These are phyloP conservation scores for Chascanopsetta lugubris DNA, from an alignment of 2,113 vertebrate genomes.

Conservation along the genomic window DNA sequence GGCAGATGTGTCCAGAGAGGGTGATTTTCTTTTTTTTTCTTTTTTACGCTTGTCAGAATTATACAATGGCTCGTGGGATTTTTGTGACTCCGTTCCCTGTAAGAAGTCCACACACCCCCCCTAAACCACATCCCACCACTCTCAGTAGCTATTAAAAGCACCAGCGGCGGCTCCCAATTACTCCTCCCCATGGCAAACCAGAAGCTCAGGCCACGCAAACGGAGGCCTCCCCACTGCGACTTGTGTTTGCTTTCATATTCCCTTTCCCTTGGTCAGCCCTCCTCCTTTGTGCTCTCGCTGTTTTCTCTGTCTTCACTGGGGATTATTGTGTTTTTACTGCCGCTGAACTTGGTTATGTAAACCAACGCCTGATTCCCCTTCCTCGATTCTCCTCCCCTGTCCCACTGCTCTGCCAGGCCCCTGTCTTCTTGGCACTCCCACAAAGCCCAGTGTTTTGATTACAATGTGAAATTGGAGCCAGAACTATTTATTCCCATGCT, in stretches of 20 bases:
- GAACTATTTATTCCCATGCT: constrained; percentile 61
- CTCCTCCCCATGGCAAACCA: constrained; percentile 51
- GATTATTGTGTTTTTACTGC: constrained; percentile 55
- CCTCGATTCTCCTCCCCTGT: constrained; percentile 38
- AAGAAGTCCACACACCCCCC: constrained; percentile 53
- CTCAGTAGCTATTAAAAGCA: constrained; percentile 71
- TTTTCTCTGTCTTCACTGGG: constrained; percentile 25
- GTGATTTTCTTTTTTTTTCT: not conserved
- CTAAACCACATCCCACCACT: constrained; percentile 60
- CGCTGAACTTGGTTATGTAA: constrained; percentile 72
- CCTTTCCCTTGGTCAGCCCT: constrained; percentile 29
- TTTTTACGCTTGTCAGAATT: constrained; percentile 37
- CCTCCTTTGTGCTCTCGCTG: constrained; percentile 26
- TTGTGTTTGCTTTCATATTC: constrained; percentile 72
- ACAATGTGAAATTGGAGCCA: constrained; percentile 63
- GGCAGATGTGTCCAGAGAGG: not conserved
- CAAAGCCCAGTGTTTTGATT: constrained; percentile 68
- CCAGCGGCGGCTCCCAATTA: constrained; percentile 63
- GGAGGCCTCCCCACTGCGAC: constrained; percentile 48
- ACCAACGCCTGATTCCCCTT: constrained; percentile 41
- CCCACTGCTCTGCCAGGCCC: constrained; percentile 46
- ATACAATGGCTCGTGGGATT: constrained; percentile 36
- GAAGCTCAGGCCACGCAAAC: constrained; percentile 37
- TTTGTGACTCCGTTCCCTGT: constrained; percentile 41
- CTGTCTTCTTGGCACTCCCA: constrained; percentile 45